These are phyloP conservation scores for Sterna hirundo DNA, from an alignment of 2,113 vertebrate genomes.

Conservation along the genomic window DNA sequence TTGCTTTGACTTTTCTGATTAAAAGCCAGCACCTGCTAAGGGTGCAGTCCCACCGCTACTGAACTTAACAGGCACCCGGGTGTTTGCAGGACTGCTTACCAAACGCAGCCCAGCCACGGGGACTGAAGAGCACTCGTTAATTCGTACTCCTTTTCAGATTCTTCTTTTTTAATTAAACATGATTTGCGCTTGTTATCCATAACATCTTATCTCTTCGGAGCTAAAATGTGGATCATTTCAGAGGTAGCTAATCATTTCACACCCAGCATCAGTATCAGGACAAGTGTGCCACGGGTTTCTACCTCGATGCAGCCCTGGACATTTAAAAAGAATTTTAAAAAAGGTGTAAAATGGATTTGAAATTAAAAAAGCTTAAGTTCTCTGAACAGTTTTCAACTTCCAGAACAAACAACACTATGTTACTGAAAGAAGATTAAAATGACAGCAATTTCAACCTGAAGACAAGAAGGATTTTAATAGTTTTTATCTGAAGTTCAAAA, in stretches of 20 bases:
- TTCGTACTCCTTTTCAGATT: too few relatives aligned
- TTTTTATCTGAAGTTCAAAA: background rate
- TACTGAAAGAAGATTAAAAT: background rate
- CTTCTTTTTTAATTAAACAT: background rate
- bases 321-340: background rate
- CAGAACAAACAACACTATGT: background rate
- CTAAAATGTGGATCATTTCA: background rate
- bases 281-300: rapidly evolving
- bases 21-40: background rate
- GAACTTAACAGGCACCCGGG: background rate
- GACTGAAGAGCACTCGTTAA: background rate
- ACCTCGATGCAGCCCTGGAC: background rate
- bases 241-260: background rate
- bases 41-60: background rate
- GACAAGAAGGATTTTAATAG: background rate
- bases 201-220: background rate
- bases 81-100: background rate
- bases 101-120: background rate
- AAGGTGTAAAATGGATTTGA: background rate
- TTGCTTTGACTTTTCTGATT: background rate
- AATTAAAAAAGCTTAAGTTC: background rate
- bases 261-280: background rate
- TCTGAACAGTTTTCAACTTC: background rate
- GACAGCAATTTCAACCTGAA: background rate
- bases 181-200: background rate